These are phyloP conservation scores for Clarias fuscus DNA, from an alignment of 2,797 vertebrate genomes.

Conservation along the genomic window DNA sequence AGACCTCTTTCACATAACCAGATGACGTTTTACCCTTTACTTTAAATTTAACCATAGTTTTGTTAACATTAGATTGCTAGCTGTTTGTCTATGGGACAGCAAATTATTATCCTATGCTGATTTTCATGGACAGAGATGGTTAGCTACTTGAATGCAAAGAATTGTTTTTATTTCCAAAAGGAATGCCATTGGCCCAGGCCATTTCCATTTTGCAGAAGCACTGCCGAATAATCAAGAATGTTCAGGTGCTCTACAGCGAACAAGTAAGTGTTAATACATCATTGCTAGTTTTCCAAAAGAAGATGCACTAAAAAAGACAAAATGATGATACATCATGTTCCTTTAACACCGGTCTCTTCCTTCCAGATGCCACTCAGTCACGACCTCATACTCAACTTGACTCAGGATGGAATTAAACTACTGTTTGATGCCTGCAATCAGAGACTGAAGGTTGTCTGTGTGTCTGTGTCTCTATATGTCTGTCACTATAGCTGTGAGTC, in stretches of 20 bases:
- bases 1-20: no score
- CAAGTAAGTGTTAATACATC: constrained; percentile 77
- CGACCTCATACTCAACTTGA: constrained; percentile 99
- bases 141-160: not conserved
- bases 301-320: not conserved
- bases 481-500: not conserved
- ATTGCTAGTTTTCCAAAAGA: not conserved
- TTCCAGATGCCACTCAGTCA: constrained; percentile 93
- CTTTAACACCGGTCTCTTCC: constrained; percentile 49
- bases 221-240: constrained; percentile 97
- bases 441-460: constrained; percentile 90
- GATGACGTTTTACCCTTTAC: no score
- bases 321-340: not conserved
- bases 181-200: constrained; percentile 98
- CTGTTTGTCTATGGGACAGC: not conserved
- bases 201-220: constrained; percentile 98
- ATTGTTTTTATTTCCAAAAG: constrained; percentile 64
- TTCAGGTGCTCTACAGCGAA: constrained; percentile 99
- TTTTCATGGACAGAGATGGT: not conserved
- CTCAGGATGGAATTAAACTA: constrained; percentile 99
- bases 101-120: no score
- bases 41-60: no score
- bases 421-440: constrained; percentile 99
- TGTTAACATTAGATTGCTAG: no score
- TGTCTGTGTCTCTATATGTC: not conserved